Base-by-base conservation (phyloP, 2,113 vertebrate species). In the Albula glossodonta region DNA sequence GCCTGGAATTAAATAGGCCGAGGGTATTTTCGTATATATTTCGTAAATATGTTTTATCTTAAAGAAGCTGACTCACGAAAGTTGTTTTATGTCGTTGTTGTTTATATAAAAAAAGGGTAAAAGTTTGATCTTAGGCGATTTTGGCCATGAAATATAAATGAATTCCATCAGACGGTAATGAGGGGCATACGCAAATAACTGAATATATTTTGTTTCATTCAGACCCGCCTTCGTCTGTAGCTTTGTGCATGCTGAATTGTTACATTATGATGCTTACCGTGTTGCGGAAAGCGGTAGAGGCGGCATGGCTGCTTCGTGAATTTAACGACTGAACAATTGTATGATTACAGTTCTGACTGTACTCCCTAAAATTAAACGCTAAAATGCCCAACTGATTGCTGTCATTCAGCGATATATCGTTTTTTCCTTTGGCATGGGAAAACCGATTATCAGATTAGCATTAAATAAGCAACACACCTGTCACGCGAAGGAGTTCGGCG, bases 401-500 rank as follows among this genome's bases (percentile, higher is more conserved):
- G 70, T 31, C 70, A 74, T 25, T 31, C 70, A 31, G 9, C n/a
- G 31, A 31, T 31, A 74, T n/a, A 3, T 1, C 70, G 22, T 9
- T 74, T 74, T 22, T 19, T 22, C 10, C n/a, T 74, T 70, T 74
- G 70, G 22, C 22, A n/a, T 31, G 31, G 5, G 17, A 74, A 31
- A 74, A 74, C 22, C 70, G 5, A 10, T 25, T 31, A n/a, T 70
- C 63, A 74, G 5, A 74, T 8, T 25, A 31, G n/a, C 70, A 31
- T n/a, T 31, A 74, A 41, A 7, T 74, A 74, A 74, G 70, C 70
- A 31, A 91, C 93, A 92, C 92, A 95, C 95, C 94, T 94, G 93
- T 93, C 86, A 92, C 88, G 88, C 91, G 93, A 88, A 91, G 88
- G 89, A 94, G 89, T 90, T 93, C 94, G 0, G 91, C 25, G 90